These are phyloP conservation scores for Lasioglossum vierecki DNA, from an alignment of 2,888 invertebrate species.

Conservation along the genomic window DNA sequence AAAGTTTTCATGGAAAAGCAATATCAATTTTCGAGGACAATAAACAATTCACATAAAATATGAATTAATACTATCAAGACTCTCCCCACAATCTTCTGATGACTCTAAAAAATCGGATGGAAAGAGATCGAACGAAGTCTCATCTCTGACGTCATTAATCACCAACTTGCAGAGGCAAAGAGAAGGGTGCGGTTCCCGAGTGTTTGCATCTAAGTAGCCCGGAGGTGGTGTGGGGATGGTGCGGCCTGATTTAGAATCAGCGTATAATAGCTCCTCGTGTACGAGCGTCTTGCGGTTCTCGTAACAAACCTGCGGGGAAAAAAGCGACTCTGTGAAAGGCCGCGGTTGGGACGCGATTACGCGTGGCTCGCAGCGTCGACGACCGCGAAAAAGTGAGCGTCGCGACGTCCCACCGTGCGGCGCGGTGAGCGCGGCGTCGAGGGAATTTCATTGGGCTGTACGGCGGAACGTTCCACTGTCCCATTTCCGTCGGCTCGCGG, in stretches of 20 bases:
- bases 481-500: conserved; percentile 29
- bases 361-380: conserved; percentile 9
- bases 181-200: background rate
- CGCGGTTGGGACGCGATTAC: conserved; percentile 12
- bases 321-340: background rate
- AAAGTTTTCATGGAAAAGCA: too few relatives aligned
- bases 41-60: background rate
- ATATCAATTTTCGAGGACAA: too few relatives aligned
- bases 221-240: background rate
- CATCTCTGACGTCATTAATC: background rate
- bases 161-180: background rate
- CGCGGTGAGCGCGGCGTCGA: background rate
- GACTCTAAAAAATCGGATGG: too few relatives aligned
- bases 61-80: background rate
- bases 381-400: conserved; percentile 22
- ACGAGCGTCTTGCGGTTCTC: background rate
- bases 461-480: conserved; percentile 27
- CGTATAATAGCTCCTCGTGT: background rate
- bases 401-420: background rate
- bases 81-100: too few relatives aligned
- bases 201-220: background rate
- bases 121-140: background rate
- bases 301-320: background rate
- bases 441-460: conserved; percentile 18
- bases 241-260: background rate